Evolutionary conservation across 1,140 invertebrate genomes (phyloP).

Genomic region (Vanessa atalanta): DNA sequence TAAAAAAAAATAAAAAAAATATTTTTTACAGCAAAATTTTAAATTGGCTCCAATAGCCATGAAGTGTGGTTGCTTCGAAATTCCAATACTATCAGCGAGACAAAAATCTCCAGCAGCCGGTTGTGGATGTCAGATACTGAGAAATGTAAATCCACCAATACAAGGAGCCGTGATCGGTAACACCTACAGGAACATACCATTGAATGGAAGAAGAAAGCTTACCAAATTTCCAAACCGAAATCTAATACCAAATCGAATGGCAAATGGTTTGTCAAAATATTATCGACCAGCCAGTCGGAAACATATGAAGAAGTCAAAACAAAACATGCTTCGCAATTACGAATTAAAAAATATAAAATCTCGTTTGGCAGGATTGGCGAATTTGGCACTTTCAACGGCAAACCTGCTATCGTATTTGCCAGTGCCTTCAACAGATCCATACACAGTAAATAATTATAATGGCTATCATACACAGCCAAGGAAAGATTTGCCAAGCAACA

Average conservation of each 20-base stretch:
- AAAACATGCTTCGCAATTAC: background rate
- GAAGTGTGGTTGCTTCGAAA: slow-evolving; percentile 10
- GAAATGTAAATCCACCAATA: slow-evolving; percentile 1
- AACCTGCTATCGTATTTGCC: slow-evolving; percentile 24
- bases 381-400: slow-evolving; percentile 20
- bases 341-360: slow-evolving; percentile 18
- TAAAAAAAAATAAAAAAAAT: background rate
- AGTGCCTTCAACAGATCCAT: background rate
- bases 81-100: background rate
- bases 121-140: background rate
- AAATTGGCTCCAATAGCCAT: slow-evolving; percentile 15
- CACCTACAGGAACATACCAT: background rate
- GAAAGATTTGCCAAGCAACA: slow-evolving; percentile 1
- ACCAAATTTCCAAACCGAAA: background rate
- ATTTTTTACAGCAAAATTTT: slow-evolving; percentile 19
- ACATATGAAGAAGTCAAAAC: background rate
- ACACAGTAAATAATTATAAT: slow-evolving; percentile 9
- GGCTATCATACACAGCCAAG: background rate
- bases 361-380: slow-evolving; percentile 16
- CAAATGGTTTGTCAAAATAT: background rate
- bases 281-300: background rate
- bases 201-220: background rate
- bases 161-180: background rate
- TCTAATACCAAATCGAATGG: slow-evolving; percentile 3
- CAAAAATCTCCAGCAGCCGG: background rate